A percentile compares a stretch with the other conserved stretches of the same genome.
Evolutionary conservation across 2,797 vertebrate genomes (phyloP).

Genomic region (Clamator glandarius): DNA sequence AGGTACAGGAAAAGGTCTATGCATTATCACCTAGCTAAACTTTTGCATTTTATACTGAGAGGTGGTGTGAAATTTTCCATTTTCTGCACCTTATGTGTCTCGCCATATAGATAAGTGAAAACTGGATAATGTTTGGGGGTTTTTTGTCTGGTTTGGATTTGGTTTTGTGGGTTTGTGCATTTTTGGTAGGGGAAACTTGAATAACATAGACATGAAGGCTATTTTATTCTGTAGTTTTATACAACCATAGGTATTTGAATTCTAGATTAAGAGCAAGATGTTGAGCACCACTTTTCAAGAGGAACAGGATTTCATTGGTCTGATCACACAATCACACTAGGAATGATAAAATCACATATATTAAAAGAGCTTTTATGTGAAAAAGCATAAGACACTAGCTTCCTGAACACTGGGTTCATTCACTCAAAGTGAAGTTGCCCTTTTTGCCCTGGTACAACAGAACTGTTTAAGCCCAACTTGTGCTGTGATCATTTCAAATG

Average conservation of each 20-base stretch:
- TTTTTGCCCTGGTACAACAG: not conserved
- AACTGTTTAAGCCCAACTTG: not conserved
- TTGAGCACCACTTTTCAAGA: not conserved
- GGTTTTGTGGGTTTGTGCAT: too few relatives aligned
- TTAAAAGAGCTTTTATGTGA: not conserved
- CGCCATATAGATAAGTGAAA: not conserved
- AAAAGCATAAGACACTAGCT: not conserved
- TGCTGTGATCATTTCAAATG: not conserved
- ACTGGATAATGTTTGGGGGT: not conserved
- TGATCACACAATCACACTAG: not conserved
- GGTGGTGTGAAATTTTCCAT: not conserved
- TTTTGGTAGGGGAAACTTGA: not conserved
- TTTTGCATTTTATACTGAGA: not conserved
- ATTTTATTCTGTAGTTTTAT: not conserved
- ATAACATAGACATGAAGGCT: not conserved
- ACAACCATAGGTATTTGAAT: not conserved
- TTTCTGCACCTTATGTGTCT: not conserved
- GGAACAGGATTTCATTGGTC: not conserved
- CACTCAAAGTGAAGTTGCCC: not conserved
- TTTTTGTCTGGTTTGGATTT: too few relatives aligned
- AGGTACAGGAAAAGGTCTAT: not conserved
- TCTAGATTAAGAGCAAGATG: not conserved
- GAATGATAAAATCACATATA: not conserved
- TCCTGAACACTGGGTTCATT: not conserved
- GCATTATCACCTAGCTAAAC: not conserved